phyloP scores from a whole-genome alignment of 2,113 vertebrate genomes.

The Rana temporaria region DNA sequence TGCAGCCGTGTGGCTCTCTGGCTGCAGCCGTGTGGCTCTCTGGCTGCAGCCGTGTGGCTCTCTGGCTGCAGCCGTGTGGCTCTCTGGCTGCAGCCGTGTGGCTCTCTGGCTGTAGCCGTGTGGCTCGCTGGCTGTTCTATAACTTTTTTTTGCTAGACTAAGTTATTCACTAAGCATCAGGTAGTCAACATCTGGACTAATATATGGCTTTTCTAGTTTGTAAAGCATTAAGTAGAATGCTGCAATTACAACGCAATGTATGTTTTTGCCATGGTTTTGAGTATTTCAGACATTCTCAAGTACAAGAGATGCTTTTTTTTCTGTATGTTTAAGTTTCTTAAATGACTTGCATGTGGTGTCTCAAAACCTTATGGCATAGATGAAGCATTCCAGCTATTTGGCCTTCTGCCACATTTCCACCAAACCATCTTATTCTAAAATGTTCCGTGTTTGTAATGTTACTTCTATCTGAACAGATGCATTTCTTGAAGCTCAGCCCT shows the following conservation, averaged over 20 bases:
- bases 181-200: too few relatives aligned
- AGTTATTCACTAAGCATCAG: too few relatives aligned
- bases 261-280: neutral
- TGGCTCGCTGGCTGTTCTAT: neutral
- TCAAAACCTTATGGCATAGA: constrained; percentile 20
- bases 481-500: too few relatives aligned
- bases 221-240: neutral
- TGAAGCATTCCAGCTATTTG: constrained; percentile 28
- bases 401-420: constrained; percentile 13
- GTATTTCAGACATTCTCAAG: constrained; percentile 12
- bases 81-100: too few relatives aligned
- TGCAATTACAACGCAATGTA: neutral
- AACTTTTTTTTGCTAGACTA: neutral
- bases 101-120: too few relatives aligned
- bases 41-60: too few relatives aligned
- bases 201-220: too few relatives aligned
- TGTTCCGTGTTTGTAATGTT: too few relatives aligned
- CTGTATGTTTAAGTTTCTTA: constrained; percentile 1
- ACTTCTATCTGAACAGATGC: too few relatives aligned
- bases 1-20: too few relatives aligned
- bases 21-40: too few relatives aligned
- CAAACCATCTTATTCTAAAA: neutral
- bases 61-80: too few relatives aligned
- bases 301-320: constrained; percentile 3
- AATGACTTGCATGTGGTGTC: neutral